Evolutionary conservation across 2,113 vertebrate genomes (phyloP).

Genomic region (Ramphastos sulfuratus): DNA sequence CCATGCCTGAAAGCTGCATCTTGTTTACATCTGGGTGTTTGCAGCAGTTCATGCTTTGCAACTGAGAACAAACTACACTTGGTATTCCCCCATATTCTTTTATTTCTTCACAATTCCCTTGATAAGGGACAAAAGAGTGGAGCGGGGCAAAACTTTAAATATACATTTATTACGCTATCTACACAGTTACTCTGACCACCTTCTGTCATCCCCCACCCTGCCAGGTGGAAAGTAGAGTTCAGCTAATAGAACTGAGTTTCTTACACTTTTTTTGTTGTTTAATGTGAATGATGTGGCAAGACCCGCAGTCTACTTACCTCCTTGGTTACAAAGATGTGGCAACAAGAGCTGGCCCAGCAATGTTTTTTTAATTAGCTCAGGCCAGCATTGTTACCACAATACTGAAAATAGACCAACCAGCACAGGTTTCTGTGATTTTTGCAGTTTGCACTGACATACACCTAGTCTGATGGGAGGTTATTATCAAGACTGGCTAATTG

Average conservation of each 20-base stretch:
- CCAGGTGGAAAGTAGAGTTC: not conserved
- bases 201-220: not conserved
- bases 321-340: not conserved
- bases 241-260: not conserved
- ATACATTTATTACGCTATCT: not conserved
- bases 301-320: not conserved
- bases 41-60: not conserved
- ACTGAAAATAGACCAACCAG: not conserved
- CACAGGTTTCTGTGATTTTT: not conserved
- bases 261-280: not conserved
- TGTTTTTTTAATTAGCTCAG: not conserved
- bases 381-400: not conserved
- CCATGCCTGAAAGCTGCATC: not conserved
- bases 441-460: not conserved
- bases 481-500: not conserved
- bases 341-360: not conserved
- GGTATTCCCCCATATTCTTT: not conserved
- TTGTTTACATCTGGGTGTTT: not conserved
- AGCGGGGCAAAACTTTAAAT: slow-evolving; percentile 14
- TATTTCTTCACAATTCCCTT: slow-evolving; percentile 5
- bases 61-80: not conserved
- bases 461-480: not conserved
- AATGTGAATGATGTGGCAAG: not conserved
- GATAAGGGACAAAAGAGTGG: not conserved
- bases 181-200: not conserved